Conservation (phyloP, 64 coral and sea anemone species). For the Stichodactyla mertensii region DNA sequence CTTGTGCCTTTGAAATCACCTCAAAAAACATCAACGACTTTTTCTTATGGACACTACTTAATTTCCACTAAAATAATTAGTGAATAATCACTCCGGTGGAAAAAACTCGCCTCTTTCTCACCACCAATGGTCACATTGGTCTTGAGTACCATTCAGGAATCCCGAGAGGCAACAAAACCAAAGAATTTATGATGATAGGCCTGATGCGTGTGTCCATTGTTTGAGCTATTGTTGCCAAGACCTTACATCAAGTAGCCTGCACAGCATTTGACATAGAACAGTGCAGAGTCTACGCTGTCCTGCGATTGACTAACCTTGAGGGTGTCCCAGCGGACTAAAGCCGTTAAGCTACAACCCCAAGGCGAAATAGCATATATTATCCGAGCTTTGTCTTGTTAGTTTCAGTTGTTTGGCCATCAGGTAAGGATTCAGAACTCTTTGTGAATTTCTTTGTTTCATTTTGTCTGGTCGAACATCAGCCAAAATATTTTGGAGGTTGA, state of each 20-base stretch:
- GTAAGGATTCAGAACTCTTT: neutral
- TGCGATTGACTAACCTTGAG: neutral
- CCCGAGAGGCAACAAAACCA: slow-evolving; percentile 23
- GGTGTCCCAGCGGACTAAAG: slow-evolving; percentile 3
- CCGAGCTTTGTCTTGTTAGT: neutral
- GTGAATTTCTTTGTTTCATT: neutral
- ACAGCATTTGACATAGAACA: slow-evolving; percentile 21
- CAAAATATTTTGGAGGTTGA: neutral
- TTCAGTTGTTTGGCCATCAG: neutral
- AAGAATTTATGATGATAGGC: neutral
- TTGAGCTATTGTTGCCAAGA: neutral
- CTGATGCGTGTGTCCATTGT: slow-evolving; percentile 33
- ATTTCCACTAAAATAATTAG: slow-evolving; percentile 22
- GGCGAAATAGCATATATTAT: neutral
- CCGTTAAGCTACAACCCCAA: neutral
- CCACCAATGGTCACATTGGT: neutral
- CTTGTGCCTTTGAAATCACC: slow-evolving; percentile 7
- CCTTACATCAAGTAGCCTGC: slow-evolving; percentile 6
- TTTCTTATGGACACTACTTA: slow-evolving; percentile 13
- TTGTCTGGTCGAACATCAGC: neutral
- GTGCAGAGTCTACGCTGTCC: neutral
- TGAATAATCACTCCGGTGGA: neutral
- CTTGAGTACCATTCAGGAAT: slow-evolving; percentile 21
- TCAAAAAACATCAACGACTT: slow-evolving; percentile 18
- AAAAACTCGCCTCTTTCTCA: neutral